phyloP scores from a whole-genome alignment of 2,888 invertebrate genomes.

The Drosophila robusta region DNA sequence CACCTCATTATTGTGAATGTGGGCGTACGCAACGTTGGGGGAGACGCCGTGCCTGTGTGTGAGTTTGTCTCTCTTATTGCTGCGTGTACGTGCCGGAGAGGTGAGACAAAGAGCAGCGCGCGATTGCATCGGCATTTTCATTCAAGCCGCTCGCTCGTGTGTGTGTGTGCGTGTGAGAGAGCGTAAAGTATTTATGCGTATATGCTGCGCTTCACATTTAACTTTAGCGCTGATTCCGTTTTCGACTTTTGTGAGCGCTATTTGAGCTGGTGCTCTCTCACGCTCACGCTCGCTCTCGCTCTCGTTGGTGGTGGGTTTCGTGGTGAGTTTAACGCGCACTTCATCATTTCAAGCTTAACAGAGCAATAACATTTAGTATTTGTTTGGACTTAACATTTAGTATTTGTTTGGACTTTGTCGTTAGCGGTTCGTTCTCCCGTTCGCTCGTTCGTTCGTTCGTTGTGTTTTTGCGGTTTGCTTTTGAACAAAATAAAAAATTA shows the following conservation, averaged over 20 bases:
- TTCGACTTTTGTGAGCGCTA: slow-evolving; percentile 57
- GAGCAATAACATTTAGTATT: slow-evolving; percentile 70
- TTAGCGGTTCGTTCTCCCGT: slow-evolving; percentile 79
- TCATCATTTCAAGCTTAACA: slow-evolving; percentile 51
- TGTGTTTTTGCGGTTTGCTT: slow-evolving; percentile 66
- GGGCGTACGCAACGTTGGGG: neutral
- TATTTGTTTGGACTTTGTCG: slow-evolving; percentile 84
- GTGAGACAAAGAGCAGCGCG: slow-evolving; percentile 41
- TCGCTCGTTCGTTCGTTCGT: slow-evolving; percentile 70
- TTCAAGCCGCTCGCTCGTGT: slow-evolving; percentile 66
- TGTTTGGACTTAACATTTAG: slow-evolving; percentile 79
- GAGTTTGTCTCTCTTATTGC: slow-evolving; percentile 7
- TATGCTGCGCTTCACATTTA: slow-evolving; percentile 63
- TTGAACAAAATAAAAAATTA: slow-evolving; percentile 48
- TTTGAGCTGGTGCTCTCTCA: slow-evolving; percentile 31
- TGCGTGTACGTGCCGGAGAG: slow-evolving; percentile 33
- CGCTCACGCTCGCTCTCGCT: slow-evolving; percentile 10
- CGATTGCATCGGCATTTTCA: slow-evolving; percentile 83
- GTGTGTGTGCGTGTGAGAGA: slow-evolving; percentile 34
- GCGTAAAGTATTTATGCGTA: slow-evolving; percentile 26
- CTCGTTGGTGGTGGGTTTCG: slow-evolving; percentile 42
- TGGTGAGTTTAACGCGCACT: slow-evolving; percentile 58
- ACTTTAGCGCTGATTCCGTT: slow-evolving; percentile 75
- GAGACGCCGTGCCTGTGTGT: neutral
- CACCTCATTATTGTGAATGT: slow-evolving; percentile 40